A percentile compares a stretch with the other conserved stretches of the same genome.
Conservation (phyloP, 2,113 vertebrate species). For the Beaufortia kweichowensis region DNA sequence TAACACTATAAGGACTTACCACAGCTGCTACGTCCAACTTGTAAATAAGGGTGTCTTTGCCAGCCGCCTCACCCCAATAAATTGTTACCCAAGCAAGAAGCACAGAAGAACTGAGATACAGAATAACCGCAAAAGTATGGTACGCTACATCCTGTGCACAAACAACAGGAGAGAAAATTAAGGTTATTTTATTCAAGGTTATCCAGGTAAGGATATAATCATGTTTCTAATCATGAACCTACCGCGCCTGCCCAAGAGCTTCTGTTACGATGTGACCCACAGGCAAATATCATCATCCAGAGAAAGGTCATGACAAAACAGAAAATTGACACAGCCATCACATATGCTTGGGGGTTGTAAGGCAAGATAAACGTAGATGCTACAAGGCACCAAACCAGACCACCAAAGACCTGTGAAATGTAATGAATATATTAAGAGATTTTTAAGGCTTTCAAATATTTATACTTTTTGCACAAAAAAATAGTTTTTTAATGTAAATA, state of each 20-base stretch:
- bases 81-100: constrained; percentile 65
- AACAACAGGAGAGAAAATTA: neutral
- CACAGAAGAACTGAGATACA: constrained; percentile 83
- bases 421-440: no score
- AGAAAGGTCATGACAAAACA: constrained; percentile 77
- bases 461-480: no score
- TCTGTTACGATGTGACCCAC: constrained; percentile 67
- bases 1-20: constrained; percentile 66
- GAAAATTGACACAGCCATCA: constrained; percentile 83
- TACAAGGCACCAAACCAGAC: constrained; percentile 83
- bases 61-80: neutral
- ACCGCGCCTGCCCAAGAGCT: constrained; percentile 76
- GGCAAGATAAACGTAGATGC: constrained; percentile 69
- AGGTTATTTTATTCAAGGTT: neutral
- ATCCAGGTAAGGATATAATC: neutral
- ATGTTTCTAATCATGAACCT: constrained; percentile 55
- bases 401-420: constrained; percentile 71
- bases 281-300: constrained; percentile 73
- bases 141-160: constrained; percentile 43
- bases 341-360: constrained; percentile 75
- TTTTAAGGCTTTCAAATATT: no score
- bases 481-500: no score
- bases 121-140: constrained; percentile 74
- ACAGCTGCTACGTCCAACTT: constrained; percentile 77
- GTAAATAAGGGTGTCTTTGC: constrained; percentile 55